Conservation (phyloP, 2,888 invertebrate genomes). For the Macrophya alboannulata region DNA sequence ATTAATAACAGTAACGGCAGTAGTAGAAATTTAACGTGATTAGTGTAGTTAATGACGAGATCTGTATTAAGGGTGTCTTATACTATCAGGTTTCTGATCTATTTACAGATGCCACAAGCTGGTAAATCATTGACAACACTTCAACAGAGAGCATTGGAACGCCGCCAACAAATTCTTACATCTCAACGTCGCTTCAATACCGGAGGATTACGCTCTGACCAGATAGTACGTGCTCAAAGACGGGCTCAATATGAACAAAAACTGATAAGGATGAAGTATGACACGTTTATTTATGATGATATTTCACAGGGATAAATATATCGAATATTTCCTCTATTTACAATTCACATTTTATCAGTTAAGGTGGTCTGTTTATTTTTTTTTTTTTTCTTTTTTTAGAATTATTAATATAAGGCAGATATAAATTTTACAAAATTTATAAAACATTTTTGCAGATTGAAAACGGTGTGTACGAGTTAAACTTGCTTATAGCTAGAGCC, state of each 20-base stretch:
- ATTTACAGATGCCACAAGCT: slow-evolving; percentile 68
- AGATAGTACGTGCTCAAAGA: slow-evolving; percentile 76
- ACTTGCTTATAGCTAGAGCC: neutral
- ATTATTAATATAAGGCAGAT: neutral
- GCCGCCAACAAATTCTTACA: slow-evolving; percentile 72
- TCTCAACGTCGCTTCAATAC: slow-evolving; percentile 73
- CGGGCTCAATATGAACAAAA: slow-evolving; percentile 77
- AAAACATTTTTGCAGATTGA: neutral
- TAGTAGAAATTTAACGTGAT: neutral
- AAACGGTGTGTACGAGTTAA: neutral
- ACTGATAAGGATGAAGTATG: slow-evolving; percentile 76
- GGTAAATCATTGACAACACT: slow-evolving; percentile 69
- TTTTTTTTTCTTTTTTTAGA: slow-evolving; percentile 33
- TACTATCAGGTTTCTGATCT: slow-evolving; percentile 37
- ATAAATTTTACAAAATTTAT: neutral
- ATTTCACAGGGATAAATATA: neutral
- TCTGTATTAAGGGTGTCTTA: neutral
- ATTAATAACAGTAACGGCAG: neutral
- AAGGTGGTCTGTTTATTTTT: neutral
- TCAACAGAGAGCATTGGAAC: slow-evolving; percentile 72
- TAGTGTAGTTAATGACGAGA: neutral
- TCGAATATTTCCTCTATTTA: slow-evolving; percentile 25
- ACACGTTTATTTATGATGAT: slow-evolving; percentile 25
- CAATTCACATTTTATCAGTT: neutral
- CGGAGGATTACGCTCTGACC: slow-evolving; percentile 75